Conservation (phyloP, 2,113 vertebrate species). For the Takifugu flavidus region DNA sequence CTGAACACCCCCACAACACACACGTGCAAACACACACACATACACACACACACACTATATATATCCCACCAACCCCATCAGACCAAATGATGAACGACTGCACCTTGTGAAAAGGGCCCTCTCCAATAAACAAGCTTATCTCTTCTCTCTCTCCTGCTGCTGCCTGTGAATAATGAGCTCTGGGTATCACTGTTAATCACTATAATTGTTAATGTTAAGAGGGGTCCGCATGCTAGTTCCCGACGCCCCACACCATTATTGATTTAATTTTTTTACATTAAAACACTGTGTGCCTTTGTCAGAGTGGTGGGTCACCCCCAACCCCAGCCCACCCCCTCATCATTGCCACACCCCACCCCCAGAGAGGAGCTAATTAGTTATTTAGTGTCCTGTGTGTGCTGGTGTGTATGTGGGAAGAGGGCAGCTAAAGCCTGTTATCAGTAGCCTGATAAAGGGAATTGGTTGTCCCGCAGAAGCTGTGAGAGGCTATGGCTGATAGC, state of each 20-base stretch:
- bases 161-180: constrained; percentile 88
- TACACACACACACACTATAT: too few relatives aligned
- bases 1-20: constrained; percentile 24
- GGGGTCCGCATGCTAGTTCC: constrained; percentile 76
- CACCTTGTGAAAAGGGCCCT: constrained; percentile 76
- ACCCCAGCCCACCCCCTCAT: constrained; percentile 23
- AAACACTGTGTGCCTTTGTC: constrained; percentile 75
- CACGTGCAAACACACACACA: too few relatives aligned
- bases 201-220: constrained; percentile 89
- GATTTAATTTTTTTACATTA: constrained; percentile 83
- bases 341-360: constrained; percentile 9
- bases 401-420: constrained; percentile 55
- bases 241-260: constrained; percentile 81
- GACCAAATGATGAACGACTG: constrained; percentile 72
- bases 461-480: constrained; percentile 67
- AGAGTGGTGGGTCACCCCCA: constrained; percentile 66
- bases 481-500: constrained; percentile 65
- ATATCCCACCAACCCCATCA: constrained; percentile 39
- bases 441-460: constrained; percentile 72
- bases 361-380: constrained; percentile 72
- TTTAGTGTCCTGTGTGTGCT: constrained; percentile 63
- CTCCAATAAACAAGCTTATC: constrained; percentile 90
- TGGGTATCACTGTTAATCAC: constrained; percentile 90
- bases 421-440: constrained; percentile 65
- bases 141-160: constrained; percentile 64